Evolutionary conservation across 1,140 invertebrate species (phyloP).

Genomic region (Leptinotarsa lineolata): DNA sequence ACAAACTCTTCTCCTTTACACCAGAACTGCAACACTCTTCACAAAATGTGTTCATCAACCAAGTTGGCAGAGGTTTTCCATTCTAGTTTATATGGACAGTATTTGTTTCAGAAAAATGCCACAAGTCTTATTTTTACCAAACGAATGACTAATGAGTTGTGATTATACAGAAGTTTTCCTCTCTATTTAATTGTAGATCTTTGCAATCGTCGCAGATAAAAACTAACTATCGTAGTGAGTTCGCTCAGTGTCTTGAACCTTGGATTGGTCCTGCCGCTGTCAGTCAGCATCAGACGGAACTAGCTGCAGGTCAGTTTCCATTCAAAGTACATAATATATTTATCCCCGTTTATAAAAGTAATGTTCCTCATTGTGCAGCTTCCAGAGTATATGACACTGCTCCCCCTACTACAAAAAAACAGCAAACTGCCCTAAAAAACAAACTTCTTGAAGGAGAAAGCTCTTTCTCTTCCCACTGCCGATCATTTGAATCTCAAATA

Average conservation of each 20-base stretch:
- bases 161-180: too few species aligned
- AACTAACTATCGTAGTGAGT: slow-evolving; percentile 68
- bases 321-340: too few species aligned
- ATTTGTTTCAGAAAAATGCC: too few species aligned
- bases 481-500: slow-evolving; percentile 67
- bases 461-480: slow-evolving; percentile 69
- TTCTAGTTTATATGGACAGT: too few species aligned
- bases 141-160: too few species aligned
- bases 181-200: slow-evolving; percentile 53
- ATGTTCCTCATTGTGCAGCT: slow-evolving; percentile 30
- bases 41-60: too few species aligned
- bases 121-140: too few species aligned
- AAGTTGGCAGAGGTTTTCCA: too few species aligned
- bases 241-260: slow-evolving; percentile 66
- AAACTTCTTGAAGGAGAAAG: slow-evolving; percentile 61
- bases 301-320: slow-evolving; percentile 43
- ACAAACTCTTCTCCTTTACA: too few species aligned
- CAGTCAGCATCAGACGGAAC: slow-evolving; percentile 52
- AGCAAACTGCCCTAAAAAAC: slow-evolving; percentile 55
- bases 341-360: too few species aligned
- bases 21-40: too few species aligned
- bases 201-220: slow-evolving; percentile 64
- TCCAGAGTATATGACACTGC: slow-evolving; percentile 51
- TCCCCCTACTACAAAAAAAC: slow-evolving; percentile 57
- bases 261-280: slow-evolving; percentile 60